Evolutionary conservation across 2,113 vertebrate genomes (phyloP).

Genomic region (Arvicanthis niloticus): DNA sequence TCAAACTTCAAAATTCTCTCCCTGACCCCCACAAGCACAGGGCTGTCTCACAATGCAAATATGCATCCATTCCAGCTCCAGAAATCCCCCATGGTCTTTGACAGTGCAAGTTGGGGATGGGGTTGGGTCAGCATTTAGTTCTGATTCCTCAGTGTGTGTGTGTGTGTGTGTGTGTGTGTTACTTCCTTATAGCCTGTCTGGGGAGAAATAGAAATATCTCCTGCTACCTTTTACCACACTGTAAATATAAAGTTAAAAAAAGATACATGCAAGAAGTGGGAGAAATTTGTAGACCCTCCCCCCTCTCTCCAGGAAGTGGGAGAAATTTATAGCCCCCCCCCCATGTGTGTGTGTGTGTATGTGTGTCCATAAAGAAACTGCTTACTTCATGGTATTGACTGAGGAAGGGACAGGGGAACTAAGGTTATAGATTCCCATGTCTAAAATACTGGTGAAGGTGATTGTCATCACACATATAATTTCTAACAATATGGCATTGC

Average conservation of each 20-base stretch:
- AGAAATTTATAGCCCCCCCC: constrained; percentile 25
- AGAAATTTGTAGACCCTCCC: constrained; percentile 25
- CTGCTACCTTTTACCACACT: neutral
- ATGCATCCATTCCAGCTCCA: neutral
- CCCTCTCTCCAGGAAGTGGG: neutral
- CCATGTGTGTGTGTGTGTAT: neutral
- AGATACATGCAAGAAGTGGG: neutral
- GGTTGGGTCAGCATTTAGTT: neutral
- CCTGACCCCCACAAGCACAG: neutral
- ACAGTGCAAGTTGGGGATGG: neutral
- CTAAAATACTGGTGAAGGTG: neutral
- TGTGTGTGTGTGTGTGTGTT: neutral
- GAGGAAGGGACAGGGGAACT: neutral
- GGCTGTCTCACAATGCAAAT: neutral
- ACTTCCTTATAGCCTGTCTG: neutral
- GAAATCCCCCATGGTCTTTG: neutral
- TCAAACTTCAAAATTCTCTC: neutral
- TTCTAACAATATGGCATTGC: neutral
- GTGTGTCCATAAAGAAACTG: neutral
- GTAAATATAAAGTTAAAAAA: constrained; percentile 4
- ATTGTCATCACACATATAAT: neutral
- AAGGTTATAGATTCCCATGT: neutral
- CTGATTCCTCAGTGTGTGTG: neutral
- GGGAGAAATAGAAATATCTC: constrained; percentile 13
- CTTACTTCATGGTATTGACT: neutral